A percentile compares a stretch with the other conserved stretches of the same genome.
These are phyloP conservation scores for Nymphicus hollandicus DNA, from an alignment of 2,113 vertebrate species.

Conservation along the genomic window DNA sequence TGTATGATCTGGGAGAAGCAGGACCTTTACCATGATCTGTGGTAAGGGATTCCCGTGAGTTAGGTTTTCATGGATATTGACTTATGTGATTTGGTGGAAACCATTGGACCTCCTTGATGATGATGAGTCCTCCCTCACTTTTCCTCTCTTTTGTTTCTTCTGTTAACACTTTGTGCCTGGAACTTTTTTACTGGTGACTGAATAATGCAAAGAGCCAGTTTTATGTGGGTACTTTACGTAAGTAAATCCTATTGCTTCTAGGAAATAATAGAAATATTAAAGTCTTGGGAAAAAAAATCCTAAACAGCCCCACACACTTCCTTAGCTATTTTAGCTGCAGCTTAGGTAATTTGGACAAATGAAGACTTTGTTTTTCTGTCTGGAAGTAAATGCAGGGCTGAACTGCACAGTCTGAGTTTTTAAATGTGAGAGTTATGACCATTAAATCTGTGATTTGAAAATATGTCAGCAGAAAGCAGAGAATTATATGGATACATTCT, in stretches of 20 bases:
- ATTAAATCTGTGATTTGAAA: conserved; percentile 44
- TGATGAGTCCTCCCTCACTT: not conserved
- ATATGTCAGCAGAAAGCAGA: conserved; percentile 18
- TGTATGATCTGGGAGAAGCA: not conserved
- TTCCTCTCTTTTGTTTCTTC: not conserved
- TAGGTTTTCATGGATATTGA: not conserved
- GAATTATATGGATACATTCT: not conserved
- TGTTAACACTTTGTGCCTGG: not conserved
- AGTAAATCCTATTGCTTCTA: not conserved
- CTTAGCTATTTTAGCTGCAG: not conserved
- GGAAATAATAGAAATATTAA: not conserved
- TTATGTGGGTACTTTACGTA: not conserved
- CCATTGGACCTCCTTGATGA: not conserved
- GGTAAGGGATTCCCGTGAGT: not conserved
- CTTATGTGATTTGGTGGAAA: not conserved
- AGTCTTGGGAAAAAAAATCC: not conserved
- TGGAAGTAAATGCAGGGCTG: not conserved
- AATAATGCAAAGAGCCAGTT: not conserved
- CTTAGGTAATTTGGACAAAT: not conserved
- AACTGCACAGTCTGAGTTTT: not conserved
- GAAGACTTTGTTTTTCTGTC: not conserved
- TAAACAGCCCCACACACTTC: not conserved
- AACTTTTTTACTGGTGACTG: not conserved
- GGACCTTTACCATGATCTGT: not conserved
- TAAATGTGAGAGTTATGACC: conserved; percentile 22